Conservation (phyloP, 2,797 vertebrate species). For the Strix occidentalis region DNA sequence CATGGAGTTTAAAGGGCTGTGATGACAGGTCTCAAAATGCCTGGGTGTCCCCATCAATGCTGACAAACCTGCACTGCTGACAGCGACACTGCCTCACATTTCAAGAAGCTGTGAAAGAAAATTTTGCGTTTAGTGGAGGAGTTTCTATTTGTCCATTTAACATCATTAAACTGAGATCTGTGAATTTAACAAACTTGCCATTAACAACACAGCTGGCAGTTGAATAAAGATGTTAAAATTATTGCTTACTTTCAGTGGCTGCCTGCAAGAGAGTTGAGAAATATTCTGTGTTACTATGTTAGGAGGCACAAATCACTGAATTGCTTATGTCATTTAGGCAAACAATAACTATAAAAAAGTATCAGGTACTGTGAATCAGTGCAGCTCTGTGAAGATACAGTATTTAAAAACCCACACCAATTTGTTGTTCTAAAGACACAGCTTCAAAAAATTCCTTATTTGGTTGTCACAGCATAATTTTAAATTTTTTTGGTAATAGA, state of each 20-base stretch:
- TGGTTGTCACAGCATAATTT: neutral
- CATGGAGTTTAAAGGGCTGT: neutral
- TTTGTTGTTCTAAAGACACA: neutral
- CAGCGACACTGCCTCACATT: neutral
- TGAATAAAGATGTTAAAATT: neutral
- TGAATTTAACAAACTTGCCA: neutral
- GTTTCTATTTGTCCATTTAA: neutral
- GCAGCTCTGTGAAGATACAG: neutral
- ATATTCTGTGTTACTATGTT: neutral
- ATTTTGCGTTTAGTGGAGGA: neutral
- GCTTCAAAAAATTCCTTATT: neutral
- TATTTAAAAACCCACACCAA: neutral
- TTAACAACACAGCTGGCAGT: neutral
- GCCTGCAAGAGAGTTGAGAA: neutral
- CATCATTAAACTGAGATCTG: neutral
- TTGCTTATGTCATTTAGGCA: neutral
- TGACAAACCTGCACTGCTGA: neutral
- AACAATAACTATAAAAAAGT: neutral
- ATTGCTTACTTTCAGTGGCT: neutral
- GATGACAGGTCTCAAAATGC: neutral
- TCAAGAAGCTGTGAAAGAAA: neutral
- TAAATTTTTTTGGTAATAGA: neutral
- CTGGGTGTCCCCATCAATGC: fast-evolving
- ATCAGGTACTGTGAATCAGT: neutral
- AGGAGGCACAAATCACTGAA: neutral